Conservation (phyloP, 2,797 vertebrate genomes). For the Yasuhikotakia modesta region DNA sequence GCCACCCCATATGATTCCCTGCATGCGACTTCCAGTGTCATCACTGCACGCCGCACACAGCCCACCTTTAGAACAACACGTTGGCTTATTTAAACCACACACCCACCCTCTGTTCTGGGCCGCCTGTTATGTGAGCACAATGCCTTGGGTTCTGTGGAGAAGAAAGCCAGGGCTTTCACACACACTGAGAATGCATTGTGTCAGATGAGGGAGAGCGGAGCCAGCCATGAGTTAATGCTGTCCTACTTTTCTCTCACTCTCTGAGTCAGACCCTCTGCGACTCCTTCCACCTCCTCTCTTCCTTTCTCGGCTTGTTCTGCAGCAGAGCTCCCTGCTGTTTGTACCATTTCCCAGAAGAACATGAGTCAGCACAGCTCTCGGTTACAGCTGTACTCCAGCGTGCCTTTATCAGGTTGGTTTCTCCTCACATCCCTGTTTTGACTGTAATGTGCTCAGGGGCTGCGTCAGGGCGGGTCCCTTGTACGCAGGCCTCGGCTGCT, state of each 20-base stretch:
- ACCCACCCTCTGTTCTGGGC: slow-evolving; percentile 43
- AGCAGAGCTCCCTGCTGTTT: slow-evolving; percentile 33
- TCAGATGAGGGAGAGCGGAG: slow-evolving; percentile 59
- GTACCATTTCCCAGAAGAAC: slow-evolving; percentile 41
- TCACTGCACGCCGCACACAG: slow-evolving; percentile 59
- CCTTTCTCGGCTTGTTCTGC: slow-evolving; percentile 5
- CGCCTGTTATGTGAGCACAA: slow-evolving; percentile 66
- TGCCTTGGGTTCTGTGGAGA: slow-evolving; percentile 61
- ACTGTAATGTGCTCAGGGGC: slow-evolving; percentile 7
- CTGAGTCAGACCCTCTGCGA: slow-evolving; percentile 35
- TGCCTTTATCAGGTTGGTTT: slow-evolving; percentile 55
- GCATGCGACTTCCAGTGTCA: slow-evolving; percentile 50
- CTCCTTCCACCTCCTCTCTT: slow-evolving; percentile 30
- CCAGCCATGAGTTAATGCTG: slow-evolving; percentile 66
- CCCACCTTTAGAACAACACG: slow-evolving; percentile 66
- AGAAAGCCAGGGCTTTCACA: slow-evolving; percentile 54
- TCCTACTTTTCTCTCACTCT: slow-evolving; percentile 56
- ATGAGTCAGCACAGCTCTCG: slow-evolving; percentile 51
- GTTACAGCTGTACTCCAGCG: slow-evolving; percentile 30
- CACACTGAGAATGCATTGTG: slow-evolving; percentile 67
- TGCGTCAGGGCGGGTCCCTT: slow-evolving; percentile 7
- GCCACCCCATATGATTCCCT: slow-evolving; percentile 57
- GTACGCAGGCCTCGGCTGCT: slow-evolving; percentile 5
- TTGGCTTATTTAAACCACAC: slow-evolving; percentile 61
- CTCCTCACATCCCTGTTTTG: slow-evolving; percentile 42